phyloP scores from a whole-genome alignment of 2,113 vertebrate species.

The Oenanthe oenanthe region DNA sequence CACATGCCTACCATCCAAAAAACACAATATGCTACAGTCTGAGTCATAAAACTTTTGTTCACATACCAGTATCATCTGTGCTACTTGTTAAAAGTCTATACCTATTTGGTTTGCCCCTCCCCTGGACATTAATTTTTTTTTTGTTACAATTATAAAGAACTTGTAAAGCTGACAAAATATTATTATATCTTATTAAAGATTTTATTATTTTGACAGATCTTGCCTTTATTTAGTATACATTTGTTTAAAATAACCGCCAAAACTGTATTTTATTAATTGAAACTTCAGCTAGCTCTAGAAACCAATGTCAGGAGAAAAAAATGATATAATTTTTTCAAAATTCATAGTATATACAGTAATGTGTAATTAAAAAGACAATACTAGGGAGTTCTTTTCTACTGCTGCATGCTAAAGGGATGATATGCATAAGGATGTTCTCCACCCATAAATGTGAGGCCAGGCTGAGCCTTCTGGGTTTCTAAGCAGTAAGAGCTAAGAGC shows the following conservation, averaged over 20 bases:
- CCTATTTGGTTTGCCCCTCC: not conserved
- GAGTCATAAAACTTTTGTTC: not conserved
- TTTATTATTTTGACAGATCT: not conserved
- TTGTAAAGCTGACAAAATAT: not conserved
- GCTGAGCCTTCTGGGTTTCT: not conserved
- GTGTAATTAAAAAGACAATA: not conserved
- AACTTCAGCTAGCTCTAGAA: not conserved
- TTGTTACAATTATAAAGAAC: not conserved
- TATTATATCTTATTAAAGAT: not conserved
- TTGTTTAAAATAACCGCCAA: not conserved
- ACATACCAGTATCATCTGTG: not conserved
- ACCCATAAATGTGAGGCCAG: fast-evolving
- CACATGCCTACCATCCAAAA: not conserved
- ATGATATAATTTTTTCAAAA: not conserved
- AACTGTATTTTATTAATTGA: not conserved
- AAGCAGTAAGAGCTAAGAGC: fast-evolving
- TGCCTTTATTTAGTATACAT: not conserved
- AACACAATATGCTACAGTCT: not conserved
- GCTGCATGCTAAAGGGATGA: not conserved
- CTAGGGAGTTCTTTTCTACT: not conserved
- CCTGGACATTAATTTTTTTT: not conserved
- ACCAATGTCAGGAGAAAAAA: not conserved
- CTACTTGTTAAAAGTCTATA: not conserved
- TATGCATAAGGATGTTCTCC: not conserved
- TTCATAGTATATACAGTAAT: not conserved